Conservation (phyloP, 2,888 invertebrate species). For the Drosophila planitibia region DNA sequence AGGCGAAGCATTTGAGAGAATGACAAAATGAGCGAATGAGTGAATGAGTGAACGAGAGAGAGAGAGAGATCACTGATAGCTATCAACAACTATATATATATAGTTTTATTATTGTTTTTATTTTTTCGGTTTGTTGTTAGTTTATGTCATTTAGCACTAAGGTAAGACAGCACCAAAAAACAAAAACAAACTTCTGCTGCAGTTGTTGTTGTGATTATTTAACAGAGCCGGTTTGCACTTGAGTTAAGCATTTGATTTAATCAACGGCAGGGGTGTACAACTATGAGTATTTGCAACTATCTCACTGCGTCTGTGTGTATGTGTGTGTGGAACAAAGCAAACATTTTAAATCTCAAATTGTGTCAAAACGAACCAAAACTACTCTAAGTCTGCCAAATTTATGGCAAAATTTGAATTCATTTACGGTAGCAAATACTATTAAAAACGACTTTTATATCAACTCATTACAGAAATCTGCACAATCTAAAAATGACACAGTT, state of each 20-base stretch:
- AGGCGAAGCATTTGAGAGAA: constrained; percentile 28
- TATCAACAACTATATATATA: constrained; percentile 52
- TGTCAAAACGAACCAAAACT: constrained; percentile 24
- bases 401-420: not conserved
- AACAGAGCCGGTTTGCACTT: constrained; percentile 76
- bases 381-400: not conserved
- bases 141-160: constrained; percentile 40
- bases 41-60: not conserved
- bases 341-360: constrained; percentile 7
- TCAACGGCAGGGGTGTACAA: constrained; percentile 62
- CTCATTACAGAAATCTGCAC: not conserved
- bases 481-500: not conserved
- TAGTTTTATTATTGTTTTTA: constrained; percentile 33
- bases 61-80: constrained; percentile 44
- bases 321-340: constrained; percentile 15
- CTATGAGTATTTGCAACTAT: constrained; percentile 17
- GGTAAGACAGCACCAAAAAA: constrained; percentile 27
- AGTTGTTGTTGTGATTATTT: constrained; percentile 56
- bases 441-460: not conserved
- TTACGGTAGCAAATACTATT: not conserved
- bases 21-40: constrained; percentile 12
- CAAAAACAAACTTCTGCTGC: constrained; percentile 36
- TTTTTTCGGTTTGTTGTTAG: constrained; percentile 21
- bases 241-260: constrained; percentile 65
- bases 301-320: not conserved